These are phyloP conservation scores for Chironomus tepperi DNA, from an alignment of 1,140 invertebrate species.

Conservation along the genomic window DNA sequence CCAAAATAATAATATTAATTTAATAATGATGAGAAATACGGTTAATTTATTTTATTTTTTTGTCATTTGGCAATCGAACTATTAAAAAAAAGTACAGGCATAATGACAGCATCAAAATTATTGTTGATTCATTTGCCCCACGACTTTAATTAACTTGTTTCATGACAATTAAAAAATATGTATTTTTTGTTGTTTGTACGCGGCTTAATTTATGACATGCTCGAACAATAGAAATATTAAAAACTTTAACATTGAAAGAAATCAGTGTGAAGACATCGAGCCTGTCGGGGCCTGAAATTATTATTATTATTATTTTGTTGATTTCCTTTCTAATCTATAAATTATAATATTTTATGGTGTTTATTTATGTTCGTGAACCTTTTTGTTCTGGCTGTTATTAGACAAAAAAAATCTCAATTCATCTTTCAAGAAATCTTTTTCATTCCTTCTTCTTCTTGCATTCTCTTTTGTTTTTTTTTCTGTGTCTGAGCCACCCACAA, in stretches of 20 bases:
- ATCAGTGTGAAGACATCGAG: background rate
- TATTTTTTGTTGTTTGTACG: background rate
- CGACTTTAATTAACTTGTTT: background rate
- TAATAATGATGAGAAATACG: no score
- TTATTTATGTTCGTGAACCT: background rate
- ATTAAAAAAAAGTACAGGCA: no score
- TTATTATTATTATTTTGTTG: background rate
- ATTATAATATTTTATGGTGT: background rate
- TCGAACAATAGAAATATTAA: background rate
- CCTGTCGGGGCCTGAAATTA: no score
- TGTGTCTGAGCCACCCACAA: background rate
- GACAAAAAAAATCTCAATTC: background rate
- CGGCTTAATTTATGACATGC: background rate
- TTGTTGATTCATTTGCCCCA: background rate
- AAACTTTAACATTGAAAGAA: background rate
- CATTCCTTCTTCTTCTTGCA: no score
- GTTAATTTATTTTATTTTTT: no score
- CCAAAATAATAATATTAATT: no score
- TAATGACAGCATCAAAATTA: no score
- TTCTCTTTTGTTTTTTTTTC: background rate
- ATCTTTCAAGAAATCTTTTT: no score
- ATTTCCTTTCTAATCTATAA: background rate
- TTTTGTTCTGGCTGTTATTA: background rate
- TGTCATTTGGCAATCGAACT: no score
- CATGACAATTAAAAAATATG: slow-evolving; percentile 2